Evolutionary conservation across 2,888 invertebrate genomes (phyloP).

Genomic region (Rhingia campestris): DNA sequence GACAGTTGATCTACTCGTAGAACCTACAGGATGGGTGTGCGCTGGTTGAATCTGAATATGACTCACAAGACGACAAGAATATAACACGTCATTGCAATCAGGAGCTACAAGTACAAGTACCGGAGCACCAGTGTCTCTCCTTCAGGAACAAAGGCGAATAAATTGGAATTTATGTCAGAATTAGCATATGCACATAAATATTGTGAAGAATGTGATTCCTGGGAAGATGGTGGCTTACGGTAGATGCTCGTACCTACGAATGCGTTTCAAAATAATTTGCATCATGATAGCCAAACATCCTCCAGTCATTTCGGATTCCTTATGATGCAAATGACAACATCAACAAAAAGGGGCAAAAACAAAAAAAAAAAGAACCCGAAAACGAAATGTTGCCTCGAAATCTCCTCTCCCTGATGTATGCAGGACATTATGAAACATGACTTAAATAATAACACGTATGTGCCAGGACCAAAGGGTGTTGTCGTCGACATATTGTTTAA

Average conservation of each 20-base stretch:
- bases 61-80: conserved; percentile 8
- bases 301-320: conserved; percentile 36
- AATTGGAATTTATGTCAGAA: conserved; percentile 65
- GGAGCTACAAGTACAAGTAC: conserved; percentile 25
- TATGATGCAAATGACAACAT: conserved; percentile 44
- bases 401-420: background rate
- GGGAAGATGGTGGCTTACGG: background rate
- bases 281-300: conserved; percentile 49
- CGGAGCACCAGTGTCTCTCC: conserved; percentile 1
- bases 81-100: conserved; percentile 48
- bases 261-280: conserved; percentile 22
- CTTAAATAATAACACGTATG: conserved; percentile 38
- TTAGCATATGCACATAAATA: conserved; percentile 59
- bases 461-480: background rate
- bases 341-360: background rate
- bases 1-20: conserved; percentile 16
- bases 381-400: conserved; percentile 12
- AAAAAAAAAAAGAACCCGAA: no score
- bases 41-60: background rate
- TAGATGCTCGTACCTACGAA: background rate
- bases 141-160: conserved; percentile 51
- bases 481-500: background rate
- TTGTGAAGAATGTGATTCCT: conserved; percentile 43
- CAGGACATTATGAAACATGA: conserved; percentile 45
- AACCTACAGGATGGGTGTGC: background rate